Evolutionary conservation across 2,797 vertebrate species (phyloP).

Genomic region (Poliocrania exsul): DNA sequence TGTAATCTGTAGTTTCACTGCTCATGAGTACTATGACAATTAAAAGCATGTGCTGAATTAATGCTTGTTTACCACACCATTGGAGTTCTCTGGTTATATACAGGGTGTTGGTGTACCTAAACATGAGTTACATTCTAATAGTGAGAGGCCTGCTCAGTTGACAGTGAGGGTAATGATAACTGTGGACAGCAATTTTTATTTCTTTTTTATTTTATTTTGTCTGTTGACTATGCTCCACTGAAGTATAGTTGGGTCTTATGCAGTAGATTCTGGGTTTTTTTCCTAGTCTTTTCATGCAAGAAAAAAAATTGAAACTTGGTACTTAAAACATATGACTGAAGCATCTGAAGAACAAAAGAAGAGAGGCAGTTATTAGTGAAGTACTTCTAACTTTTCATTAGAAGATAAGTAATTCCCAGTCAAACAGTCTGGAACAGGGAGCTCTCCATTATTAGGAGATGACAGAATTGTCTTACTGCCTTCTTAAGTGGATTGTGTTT

Average conservation of each 20-base stretch:
- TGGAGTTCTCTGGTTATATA: not conserved
- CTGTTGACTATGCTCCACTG: not conserved
- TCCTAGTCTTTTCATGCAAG: not conserved
- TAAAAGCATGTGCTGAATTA: not conserved
- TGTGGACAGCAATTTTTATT: not conserved
- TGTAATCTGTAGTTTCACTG: not conserved
- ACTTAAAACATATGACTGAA: not conserved
- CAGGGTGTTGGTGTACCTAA: not conserved
- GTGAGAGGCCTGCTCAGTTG: not conserved
- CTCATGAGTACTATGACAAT: not conserved
- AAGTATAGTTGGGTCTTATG: not conserved
- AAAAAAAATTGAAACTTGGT: not conserved
- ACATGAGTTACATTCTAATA: not conserved
- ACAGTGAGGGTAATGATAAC: not conserved
- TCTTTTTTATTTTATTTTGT: not conserved
- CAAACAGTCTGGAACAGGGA: not conserved
- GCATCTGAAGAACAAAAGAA: not conserved
- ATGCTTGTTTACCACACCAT: rapidly evolving
- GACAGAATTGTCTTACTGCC: not conserved
- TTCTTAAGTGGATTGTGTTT: not conserved
- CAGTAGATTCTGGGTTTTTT: not conserved
- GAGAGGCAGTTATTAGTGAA: not conserved
- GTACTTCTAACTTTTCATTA: not conserved
- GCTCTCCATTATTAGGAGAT: not conserved
- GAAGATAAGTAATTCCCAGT: not conserved